Evolutionary conservation across 2,113 vertebrate genomes (phyloP), one percentile per base, ranked within the genome.

Genomic region (Pycnonotus jocosus): DNA sequence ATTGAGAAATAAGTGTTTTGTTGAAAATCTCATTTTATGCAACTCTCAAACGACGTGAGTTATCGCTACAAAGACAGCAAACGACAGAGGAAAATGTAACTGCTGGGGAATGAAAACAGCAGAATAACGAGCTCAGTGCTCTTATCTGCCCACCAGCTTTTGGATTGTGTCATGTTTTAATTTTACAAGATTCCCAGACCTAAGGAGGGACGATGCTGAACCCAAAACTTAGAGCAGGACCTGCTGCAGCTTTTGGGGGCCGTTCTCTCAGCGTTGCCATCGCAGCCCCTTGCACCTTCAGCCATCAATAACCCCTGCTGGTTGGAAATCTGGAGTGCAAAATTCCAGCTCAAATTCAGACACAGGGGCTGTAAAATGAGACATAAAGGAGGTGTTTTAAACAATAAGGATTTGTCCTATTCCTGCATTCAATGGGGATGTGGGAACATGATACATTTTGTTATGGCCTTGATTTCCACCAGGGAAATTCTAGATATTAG

Each of bases 1-100:
- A 33, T n/a, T 64, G 86, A 31, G 71, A 92, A 93, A 58, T 10
- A 79, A 85, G 74, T 62, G 71, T 70, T 91, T 93, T 92, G 62
- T 82, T 80, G 79, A 54, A 88, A 90, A 85, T n/a, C 45, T 65
- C 38, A 33, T 92, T 85, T 93, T 13, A n/a, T 60, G 82, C 80
- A 71, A 76, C 53, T 94, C 51, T 27, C 15, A 90, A 78, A 53
- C 23, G 76, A 40, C 56, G 50, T 33, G 54, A 77, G 54, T 93
- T 92, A 94, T 62, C 51, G 2, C 81, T 73, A 66, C 81, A 93
- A 86, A 70, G 58, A 22, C 73, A 65, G 64, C 28, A 60, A 90
- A n/a, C 0, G 27, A 58, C 9, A 58, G 79, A 82, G 87, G n/a
- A 28, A 88, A 80, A 88, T 82, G 44, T 80, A 83, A 73, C 74